These are phyloP conservation scores for Takifugu ocellatus DNA, from an alignment of 2,797 vertebrate genomes.

Conservation along the genomic window DNA sequence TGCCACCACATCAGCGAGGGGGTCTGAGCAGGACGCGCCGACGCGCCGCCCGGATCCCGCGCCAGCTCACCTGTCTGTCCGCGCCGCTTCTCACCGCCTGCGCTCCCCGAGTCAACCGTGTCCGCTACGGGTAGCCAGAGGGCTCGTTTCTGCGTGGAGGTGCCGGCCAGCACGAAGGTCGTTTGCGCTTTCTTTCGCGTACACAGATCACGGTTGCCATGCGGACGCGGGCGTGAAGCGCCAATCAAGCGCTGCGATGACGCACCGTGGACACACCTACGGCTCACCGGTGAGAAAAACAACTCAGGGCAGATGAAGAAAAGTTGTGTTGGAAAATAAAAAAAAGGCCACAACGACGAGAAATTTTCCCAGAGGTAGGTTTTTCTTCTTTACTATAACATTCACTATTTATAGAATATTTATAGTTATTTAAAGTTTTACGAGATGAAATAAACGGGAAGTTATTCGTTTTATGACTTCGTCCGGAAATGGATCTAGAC, in stretches of 20 bases:
- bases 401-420: no score
- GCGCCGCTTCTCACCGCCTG: conserved; percentile 11
- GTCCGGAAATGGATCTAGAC: no score
- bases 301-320: no score
- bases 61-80: conserved; percentile 58
- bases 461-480: no score
- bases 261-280: conserved; percentile 29
- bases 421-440: no score
- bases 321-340: no score
- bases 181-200: conserved; percentile 15
- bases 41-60: conserved; percentile 10
- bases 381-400: no score
- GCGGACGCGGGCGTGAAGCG: conserved; percentile 56
- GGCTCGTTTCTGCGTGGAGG: not conserved
- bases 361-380: no score
- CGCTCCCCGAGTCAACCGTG: not conserved
- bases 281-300: not conserved
- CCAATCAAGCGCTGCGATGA: conserved; percentile 45
- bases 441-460: no score
- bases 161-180: conserved; percentile 1
- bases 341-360: no score
- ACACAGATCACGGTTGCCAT: conserved; percentile 66
- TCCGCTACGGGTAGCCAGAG: no score
- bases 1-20: no score
- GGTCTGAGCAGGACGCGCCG: not conserved